These are phyloP conservation scores for Pyralis farinalis DNA, from an alignment of 2,888 invertebrate genomes.

Conservation along the genomic window DNA sequence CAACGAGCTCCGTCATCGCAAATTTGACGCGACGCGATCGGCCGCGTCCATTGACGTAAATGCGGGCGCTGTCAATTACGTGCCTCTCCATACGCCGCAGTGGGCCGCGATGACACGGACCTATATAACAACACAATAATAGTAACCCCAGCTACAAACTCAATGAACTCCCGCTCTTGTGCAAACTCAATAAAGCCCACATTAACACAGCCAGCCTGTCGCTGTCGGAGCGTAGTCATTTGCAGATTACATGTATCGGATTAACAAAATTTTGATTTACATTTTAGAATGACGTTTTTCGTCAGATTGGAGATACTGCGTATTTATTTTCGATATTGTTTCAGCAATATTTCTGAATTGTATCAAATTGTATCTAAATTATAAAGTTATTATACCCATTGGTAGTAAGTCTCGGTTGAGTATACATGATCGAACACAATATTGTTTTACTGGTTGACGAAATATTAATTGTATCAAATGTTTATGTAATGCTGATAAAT, in stretches of 20 bases:
- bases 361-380: not conserved
- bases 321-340: not conserved
- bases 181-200: not conserved
- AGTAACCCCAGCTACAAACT: not conserved
- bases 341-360: not conserved
- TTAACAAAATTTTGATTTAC: conserved; percentile 11
- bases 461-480: not conserved
- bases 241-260: conserved; percentile 13
- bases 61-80: conserved; percentile 21
- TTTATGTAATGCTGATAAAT: not conserved
- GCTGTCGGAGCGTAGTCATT: conserved; percentile 9
- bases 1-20: conserved; percentile 14
- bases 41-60: conserved; percentile 11
- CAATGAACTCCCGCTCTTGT: not conserved
- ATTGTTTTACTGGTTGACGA: not conserved
- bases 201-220: not conserved
- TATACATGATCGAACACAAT: too few relatives aligned
- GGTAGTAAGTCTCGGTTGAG: too few relatives aligned
- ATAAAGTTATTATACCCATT: too few relatives aligned
- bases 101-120: conserved; percentile 3
- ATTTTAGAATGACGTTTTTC: conserved; percentile 3
- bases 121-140: not conserved
- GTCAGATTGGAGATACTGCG: not conserved
- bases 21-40: conserved; percentile 15
- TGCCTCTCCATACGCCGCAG: conserved; percentile 13